Evolutionary conservation across 2,888 invertebrate species (phyloP), one percentile per base, ranked within the genome.

Genomic region (Dromius quadrimaculatus): DNA sequence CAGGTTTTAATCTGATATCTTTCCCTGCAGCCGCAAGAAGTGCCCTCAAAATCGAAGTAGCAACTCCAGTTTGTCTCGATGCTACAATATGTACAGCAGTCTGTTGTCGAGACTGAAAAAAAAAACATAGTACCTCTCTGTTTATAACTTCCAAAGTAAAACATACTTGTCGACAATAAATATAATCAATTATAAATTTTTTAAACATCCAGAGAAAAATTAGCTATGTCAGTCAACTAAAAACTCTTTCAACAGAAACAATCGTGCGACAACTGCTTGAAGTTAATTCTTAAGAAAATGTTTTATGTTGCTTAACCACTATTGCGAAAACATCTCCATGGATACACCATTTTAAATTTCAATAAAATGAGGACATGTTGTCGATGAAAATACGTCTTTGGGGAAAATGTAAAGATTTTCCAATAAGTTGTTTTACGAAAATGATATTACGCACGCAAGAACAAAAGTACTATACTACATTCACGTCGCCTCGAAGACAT

Each of bases 81-180:
- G 97, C 95, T 73, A 97, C 97, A 81, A 98, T 86, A 84, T 99
- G 99, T 1, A 98, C 92, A 1, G 98, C 93, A 3, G 97, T 93
- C 83, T 98, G 97, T 77, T 94, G 91, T 73, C 93, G 92, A 72
- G 95, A 92, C 97, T 98, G 41, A 6, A 41, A 11, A 41, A n/a
- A 59, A 43, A 57, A 11, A 62, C 3, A 43, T 62, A 34, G 20
- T 13, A 50, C 9, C 19, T 19, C 9, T 11, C 22, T 54, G 11
- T 11, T 23, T 23, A 23, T 2, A n/a, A 54, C 1, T 50, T 28
- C 6, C 2, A 54, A 23, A 54, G 4, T 28, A 54, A 28, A 54
- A 17, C 17, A 13, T 62, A 62, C 62, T 22, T 20, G 38, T 41
- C 62, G 41, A 2, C 4, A 23, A 11, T 62, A 62, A 62, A 62